Evolutionary conservation across 2,113 vertebrate species (phyloP), one percentile per base, ranked within the genome.

Genomic region (Collichthys lucidus): DNA sequence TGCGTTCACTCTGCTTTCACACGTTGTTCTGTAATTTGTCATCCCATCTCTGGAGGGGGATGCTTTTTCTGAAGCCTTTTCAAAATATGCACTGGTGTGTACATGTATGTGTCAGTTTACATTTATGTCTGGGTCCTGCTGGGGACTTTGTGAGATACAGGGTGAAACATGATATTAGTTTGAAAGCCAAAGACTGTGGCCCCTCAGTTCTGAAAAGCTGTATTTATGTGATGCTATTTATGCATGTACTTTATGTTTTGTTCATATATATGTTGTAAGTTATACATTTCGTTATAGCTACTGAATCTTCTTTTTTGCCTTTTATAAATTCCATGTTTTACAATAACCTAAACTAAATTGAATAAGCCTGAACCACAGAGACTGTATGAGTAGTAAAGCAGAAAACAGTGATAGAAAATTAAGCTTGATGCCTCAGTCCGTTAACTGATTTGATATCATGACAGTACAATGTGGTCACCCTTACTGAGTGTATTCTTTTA

Each of bases 71-170:
- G 76, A 80, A 75, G 63, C 52, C 83, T 85, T 92, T 91, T 91
- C 76, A 88, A 89, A 85, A 86, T 85, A 88, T 74, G 77, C 70
- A 74, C 66, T 80, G 72, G 71, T 88, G 81, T 88, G 84, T 89
- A 86, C 80, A 80, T 86, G 83, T 74, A 84, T 86, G 83, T 85
- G 91, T 92, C 90, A 85, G 83, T 83, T 85, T 72, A 85, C 80
- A 80, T 93, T 94, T 91, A 59, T 44, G 74, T 92, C 90, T 84
- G 74, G 47, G 57, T 82, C 65, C 69, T 77, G 68, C 68, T 60
- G 77, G 86, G 85, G 83, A 74, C 77, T 86, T 22, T 22, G 42
- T 35, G 84, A 87, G 85, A 88, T 71, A 87, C 46, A n/a, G 62
- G 52, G 19, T 20, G 91, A 92, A 94, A 93, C 70, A 12, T 73